Conservation (phyloP, 2,797 vertebrate genomes). For the Neomorphus geoffroyi region DNA sequence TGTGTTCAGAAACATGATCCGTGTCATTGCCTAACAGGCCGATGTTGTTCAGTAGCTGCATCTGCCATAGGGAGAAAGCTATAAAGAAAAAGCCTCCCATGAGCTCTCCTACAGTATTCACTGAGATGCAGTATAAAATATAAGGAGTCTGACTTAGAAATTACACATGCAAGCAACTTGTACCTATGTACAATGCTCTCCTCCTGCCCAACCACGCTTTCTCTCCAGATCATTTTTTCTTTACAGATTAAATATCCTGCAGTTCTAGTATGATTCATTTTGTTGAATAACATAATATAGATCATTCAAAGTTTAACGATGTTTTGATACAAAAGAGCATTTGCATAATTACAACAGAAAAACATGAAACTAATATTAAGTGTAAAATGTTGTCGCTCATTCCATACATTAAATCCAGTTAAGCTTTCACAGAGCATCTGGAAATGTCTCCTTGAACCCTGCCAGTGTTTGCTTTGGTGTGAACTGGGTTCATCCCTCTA, state of each 20-base stretch:
- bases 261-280: neutral
- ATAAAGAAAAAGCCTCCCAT: neutral
- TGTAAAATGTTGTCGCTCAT: neutral
- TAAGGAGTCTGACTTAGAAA: neutral
- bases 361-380: neutral
- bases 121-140: neutral
- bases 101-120: neutral
- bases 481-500: neutral
- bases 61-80: neutral
- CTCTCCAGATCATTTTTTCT: neutral
- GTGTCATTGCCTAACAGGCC: neutral
- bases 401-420: neutral
- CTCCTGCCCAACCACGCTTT: neutral
- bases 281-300: neutral
- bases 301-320: neutral
- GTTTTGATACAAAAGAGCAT: constrained; percentile 24
- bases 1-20: neutral
- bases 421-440: neutral
- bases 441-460: neutral
- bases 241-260: neutral
- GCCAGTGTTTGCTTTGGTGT: neutral
- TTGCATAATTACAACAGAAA: constrained; percentile 3
- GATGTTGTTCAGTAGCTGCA: rapidly evolving
- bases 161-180: neutral
- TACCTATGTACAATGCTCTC: neutral